A percentile compares a stretch with the other conserved stretches of the same genome.
phyloP scores from a whole-genome alignment of 1,140 invertebrate species.

The Aphelinus certus region DNA sequence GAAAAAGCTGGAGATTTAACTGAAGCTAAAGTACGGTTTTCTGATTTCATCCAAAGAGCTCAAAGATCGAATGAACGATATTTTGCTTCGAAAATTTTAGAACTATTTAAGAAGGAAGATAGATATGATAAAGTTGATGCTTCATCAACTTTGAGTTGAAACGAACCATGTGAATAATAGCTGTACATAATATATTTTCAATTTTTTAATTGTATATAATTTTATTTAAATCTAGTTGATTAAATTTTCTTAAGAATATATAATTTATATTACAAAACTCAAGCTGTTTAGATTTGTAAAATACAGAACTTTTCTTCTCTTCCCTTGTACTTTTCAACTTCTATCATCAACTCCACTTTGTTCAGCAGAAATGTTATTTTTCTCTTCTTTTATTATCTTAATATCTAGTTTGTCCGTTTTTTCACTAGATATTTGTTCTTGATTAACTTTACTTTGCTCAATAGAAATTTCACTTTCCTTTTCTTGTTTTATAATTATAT shows the following conservation, averaged over 20 bases:
- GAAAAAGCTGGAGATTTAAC: constrained; percentile 62
- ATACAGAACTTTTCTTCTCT: neutral
- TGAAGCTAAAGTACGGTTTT: constrained; percentile 54
- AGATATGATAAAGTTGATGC: constrained; percentile 49
- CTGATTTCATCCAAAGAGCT: constrained; percentile 49
- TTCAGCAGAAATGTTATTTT: neutral
- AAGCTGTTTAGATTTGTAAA: neutral
- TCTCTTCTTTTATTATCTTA: constrained; percentile 3
- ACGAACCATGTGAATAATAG: neutral
- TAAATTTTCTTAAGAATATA: constrained; percentile 24
- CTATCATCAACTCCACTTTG: neutral
- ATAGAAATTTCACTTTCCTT: constrained; percentile 12
- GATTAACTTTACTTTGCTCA: constrained; percentile 33
- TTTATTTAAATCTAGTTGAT: constrained; percentile 24
- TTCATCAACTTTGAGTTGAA: constrained; percentile 33
- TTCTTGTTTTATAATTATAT: neutral
- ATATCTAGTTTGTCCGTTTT: constrained; percentile 11
- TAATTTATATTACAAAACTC: constrained; percentile 27
- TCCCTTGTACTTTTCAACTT: neutral
- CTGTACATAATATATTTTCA: constrained; percentile 14
- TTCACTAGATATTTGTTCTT: constrained; percentile 22
- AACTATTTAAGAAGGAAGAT: constrained; percentile 55
- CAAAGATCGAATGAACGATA: constrained; percentile 48
- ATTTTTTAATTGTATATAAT: constrained; percentile 33
- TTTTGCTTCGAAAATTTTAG: constrained; percentile 51